phyloP scores from a whole-genome alignment of 1,140 invertebrate genomes.

The Idris sp. region DNA sequence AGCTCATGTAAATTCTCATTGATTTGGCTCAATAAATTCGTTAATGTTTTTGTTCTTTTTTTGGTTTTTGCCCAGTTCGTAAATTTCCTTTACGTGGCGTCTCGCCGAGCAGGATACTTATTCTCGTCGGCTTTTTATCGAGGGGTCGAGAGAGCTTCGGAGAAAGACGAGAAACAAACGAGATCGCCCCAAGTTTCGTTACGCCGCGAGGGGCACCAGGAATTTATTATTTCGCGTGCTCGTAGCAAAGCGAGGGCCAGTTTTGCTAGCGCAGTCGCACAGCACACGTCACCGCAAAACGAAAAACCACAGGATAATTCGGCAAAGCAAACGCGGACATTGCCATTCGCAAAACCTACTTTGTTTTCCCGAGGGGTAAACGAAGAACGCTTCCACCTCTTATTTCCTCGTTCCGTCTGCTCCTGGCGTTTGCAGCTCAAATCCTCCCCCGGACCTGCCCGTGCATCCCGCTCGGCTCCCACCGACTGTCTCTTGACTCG shows the following conservation, averaged over 20 bases:
- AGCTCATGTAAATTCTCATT: constrained; percentile 16
- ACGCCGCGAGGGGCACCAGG: constrained; percentile 57
- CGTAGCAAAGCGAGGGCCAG: constrained; percentile 33
- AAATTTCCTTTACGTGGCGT: constrained; percentile 52
- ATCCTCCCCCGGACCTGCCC: neutral
- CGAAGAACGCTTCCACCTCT: constrained; percentile 61
- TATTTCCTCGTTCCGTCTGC: constrained; percentile 59
- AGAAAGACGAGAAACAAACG: constrained; percentile 69
- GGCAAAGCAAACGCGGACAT: constrained; percentile 60
- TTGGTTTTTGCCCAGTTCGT: constrained; percentile 36
- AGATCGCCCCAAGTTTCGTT: constrained; percentile 71
- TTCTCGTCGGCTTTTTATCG: constrained; percentile 48
- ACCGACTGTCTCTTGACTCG: constrained; percentile 10
- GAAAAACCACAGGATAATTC: constrained; percentile 62
- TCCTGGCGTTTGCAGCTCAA: constrained; percentile 40
- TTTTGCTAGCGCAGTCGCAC: constrained; percentile 67
- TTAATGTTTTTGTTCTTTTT: constrained; percentile 59
- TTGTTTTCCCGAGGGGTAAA: constrained; percentile 62
- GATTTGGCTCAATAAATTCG: constrained; percentile 35
- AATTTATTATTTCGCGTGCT: constrained; percentile 76
- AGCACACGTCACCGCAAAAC: constrained; percentile 49
- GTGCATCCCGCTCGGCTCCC: neutral
- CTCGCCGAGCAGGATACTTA: constrained; percentile 44
- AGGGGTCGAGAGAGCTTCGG: constrained; percentile 31
- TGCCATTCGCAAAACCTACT: constrained; percentile 62